These are phyloP conservation scores for Andrena bicolor DNA, from an alignment of 2,888 invertebrate species.

Conservation along the genomic window DNA sequence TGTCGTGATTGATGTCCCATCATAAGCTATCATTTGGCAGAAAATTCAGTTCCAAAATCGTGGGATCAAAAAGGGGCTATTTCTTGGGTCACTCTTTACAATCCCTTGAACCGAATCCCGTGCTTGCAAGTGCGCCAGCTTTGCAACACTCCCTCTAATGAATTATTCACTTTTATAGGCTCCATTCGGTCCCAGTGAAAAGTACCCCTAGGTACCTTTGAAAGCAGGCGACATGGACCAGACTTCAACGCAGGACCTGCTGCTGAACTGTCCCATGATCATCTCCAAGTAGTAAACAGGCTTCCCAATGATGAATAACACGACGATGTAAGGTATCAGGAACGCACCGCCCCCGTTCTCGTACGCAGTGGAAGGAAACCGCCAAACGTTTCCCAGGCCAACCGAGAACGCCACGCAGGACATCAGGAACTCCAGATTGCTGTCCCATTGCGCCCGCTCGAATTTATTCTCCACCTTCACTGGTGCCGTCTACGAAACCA, in stretches of 20 bases:
- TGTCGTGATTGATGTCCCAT: no score
- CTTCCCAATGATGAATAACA: constrained; percentile 89
- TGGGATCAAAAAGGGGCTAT: no score
- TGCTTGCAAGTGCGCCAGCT: no score
- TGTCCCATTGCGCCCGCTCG: constrained; percentile 86
- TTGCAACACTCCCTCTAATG: no score
- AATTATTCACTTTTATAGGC: no score
- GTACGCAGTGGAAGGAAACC: constrained; percentile 89
- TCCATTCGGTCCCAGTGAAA: no score
- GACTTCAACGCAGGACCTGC: constrained; percentile 91
- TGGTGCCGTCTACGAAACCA: not conserved
- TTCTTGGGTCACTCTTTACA: no score
- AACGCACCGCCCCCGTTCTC: constrained; percentile 90
- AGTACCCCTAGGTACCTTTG: constrained; percentile 86
- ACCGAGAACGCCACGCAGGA: constrained; percentile 89
- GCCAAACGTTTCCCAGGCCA: constrained; percentile 89
- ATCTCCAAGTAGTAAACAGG: constrained; percentile 95
- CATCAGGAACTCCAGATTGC: constrained; percentile 88
- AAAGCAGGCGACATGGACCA: constrained; percentile 89
- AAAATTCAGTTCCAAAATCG: no score
- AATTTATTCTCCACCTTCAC: not conserved
- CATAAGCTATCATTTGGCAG: no score
- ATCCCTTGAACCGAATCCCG: no score
- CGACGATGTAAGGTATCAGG: constrained; percentile 89
- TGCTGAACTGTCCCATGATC: constrained; percentile 92